Evolutionary conservation across 2,888 invertebrate species (phyloP), one percentile per base, ranked within the genome.

Genomic region (Thereva unica): DNA sequence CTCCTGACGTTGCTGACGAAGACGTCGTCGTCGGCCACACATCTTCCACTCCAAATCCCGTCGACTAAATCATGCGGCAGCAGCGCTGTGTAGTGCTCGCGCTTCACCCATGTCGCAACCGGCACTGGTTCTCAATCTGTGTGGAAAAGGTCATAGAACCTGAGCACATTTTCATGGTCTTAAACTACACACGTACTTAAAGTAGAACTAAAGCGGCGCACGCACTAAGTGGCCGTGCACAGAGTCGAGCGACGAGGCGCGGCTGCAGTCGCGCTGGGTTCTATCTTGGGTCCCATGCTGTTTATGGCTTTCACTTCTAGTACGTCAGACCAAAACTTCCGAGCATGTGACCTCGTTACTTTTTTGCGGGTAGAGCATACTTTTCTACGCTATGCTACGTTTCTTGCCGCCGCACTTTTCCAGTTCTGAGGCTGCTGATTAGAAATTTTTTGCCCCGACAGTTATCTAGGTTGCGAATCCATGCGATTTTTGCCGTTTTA

Each of bases 381-480:
- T 35, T 53, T 53, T 53, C n/a, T 35, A n/a, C 4, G 4, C 1
- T 23, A 2, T 23, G 1, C 1, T 1, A 2, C 2, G 1, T 23
- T 2, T 23, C 2, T 1, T 23, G 23, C 23, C 23, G 2, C 23
- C 23, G 2, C 23, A 23, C 23, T 23, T 23, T 23, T 23, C 23
- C 23, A 23, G 23, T 23, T 23, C 23, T 23, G 23, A 23, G 23
- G 23, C 23, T 23, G 23, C 23, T 23, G 37, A 53, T 53, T 35
- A 35, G 52, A 53, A 53, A 53, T 53, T 53, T 53, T 37, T 34
- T 35, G 52, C 37, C 37, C 37, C 9, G n/a, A 34, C n/a, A 37
- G 35, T n/a, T 35, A 53, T 37, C 8, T 53, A 53, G 52, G 52
- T 35, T 35, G 37, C 35, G 52, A 53, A 23, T 23, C 23, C 23